Conservation (phyloP, 1,140 invertebrate genomes). For the Micrasema longulum region DNA sequence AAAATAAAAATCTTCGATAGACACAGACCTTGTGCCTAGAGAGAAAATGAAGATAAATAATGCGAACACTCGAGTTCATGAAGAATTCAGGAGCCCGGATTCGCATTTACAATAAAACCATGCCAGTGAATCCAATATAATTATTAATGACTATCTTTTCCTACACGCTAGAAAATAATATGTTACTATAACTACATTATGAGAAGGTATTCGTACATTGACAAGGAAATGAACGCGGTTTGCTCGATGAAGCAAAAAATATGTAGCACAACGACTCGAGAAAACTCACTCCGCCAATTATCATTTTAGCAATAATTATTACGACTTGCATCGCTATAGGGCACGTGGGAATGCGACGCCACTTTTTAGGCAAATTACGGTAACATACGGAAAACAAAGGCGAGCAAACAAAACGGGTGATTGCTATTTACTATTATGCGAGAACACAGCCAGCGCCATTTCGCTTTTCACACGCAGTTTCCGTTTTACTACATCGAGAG, state of each 20-base stretch:
- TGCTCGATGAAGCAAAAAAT: constrained; percentile 26
- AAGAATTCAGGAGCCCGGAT: background rate
- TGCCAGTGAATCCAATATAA: background rate
- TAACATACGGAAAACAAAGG: constrained; percentile 32
- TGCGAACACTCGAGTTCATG: no score
- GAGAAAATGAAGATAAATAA: no score
- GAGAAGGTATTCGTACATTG: background rate
- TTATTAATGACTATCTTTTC: no score
- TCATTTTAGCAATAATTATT: constrained; percentile 9
- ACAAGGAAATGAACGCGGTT: constrained; percentile 20
- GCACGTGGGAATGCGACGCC: constrained; percentile 32
- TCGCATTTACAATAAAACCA: background rate
- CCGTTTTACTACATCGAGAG: constrained; percentile 21
- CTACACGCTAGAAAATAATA: no score
- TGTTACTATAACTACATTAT: no score
- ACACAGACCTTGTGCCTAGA: no score
- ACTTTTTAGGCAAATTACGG: constrained; percentile 34
- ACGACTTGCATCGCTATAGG: constrained; percentile 16
- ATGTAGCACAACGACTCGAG: constrained; percentile 17
- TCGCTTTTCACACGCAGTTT: constrained; percentile 38
- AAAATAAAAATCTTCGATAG: no score
- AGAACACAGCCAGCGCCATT: constrained; percentile 12
- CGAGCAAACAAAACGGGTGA: constrained; percentile 17
- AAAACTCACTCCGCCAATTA: constrained; percentile 16
- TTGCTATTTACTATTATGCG: no score